A percentile compares a stretch with the other conserved stretches of the same genome.
These are phyloP conservation scores for Eupithecia vulgata DNA, from an alignment of 2,888 invertebrate species.

Conservation along the genomic window DNA sequence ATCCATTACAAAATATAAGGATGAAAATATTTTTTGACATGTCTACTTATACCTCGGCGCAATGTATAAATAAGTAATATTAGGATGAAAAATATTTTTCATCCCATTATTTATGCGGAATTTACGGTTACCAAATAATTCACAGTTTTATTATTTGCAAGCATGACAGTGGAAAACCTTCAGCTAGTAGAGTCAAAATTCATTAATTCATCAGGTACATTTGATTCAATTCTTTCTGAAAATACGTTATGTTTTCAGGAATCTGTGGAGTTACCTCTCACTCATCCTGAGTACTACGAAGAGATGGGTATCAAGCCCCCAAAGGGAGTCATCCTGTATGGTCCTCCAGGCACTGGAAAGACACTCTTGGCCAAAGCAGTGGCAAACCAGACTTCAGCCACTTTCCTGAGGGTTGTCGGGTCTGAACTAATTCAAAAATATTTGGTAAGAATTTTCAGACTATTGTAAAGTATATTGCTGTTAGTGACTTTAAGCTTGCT, in stretches of 20 bases:
- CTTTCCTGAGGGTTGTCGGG: conserved; percentile 99
- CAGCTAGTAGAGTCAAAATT: neutral
- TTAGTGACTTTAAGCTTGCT: neutral
- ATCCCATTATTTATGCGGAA: neutral
- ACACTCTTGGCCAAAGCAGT: conserved; percentile 99
- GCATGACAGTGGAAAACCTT: neutral
- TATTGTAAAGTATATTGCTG: neutral
- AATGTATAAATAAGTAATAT: too few species aligned
- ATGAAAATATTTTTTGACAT: neutral
- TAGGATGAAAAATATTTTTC: neutral
- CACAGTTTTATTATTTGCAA: too few species aligned
- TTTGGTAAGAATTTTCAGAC: conserved; percentile 83
- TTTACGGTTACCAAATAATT: too few species aligned
- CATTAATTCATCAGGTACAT: neutral
- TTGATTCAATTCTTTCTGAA: neutral
- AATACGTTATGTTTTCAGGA: conserved; percentile 79
- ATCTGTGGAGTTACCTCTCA: conserved; percentile 98
- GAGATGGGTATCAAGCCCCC: conserved; percentile 99
- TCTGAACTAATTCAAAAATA: conserved; percentile 99
- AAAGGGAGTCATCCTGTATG: conserved; percentile 99
- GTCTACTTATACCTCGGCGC: too few species aligned
- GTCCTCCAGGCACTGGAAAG: conserved; percentile 99
- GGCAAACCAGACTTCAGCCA: conserved; percentile 99
- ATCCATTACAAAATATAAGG: neutral
- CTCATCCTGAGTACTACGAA: conserved; percentile 99